Conservation (phyloP, 2,797 vertebrate species). For the Helicolenus hilgendorfi region DNA sequence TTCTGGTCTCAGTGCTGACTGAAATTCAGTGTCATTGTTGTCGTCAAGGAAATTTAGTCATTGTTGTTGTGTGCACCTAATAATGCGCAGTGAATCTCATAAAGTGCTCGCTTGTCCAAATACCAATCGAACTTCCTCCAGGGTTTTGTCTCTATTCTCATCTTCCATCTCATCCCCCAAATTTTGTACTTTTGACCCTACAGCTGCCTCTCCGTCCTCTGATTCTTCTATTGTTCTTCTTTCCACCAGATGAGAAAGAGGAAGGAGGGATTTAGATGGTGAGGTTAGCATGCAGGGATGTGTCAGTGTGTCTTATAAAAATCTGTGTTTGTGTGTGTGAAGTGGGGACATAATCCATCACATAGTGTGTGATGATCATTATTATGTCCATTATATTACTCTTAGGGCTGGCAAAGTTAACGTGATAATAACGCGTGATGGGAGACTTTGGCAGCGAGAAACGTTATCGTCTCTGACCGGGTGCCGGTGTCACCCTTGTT, state of each 20-base stretch:
- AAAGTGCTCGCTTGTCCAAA: not conserved
- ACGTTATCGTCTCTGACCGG: no score
- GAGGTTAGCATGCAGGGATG: conserved; percentile 37
- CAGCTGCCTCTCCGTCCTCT: conserved; percentile 24
- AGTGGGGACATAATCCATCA: not conserved
- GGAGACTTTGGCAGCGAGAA: no score
- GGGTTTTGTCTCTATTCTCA: conserved; percentile 2
- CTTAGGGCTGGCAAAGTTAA: no score
- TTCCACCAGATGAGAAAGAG: conserved; percentile 62
- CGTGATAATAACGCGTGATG: no score
- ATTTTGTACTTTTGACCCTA: conserved; percentile 36
- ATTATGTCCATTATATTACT: not conserved
- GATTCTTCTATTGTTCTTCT: conserved; percentile 50
- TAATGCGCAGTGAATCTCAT: not conserved
- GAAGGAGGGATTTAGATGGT: conserved; percentile 54
- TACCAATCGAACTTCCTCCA: not conserved
- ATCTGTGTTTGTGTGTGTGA: not conserved
- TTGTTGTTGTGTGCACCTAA: conserved; percentile 8
- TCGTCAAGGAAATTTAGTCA: not conserved
- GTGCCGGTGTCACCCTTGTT: no score
- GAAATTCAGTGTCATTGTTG: conserved; percentile 5
- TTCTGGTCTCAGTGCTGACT: not conserved
- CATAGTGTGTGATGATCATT: not conserved
- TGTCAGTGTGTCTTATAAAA: conserved; percentile 54
- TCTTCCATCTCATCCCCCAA: not conserved